phyloP scores from a whole-genome alignment of 2,113 vertebrate genomes.

The Muntiacus muntjak region DNA sequence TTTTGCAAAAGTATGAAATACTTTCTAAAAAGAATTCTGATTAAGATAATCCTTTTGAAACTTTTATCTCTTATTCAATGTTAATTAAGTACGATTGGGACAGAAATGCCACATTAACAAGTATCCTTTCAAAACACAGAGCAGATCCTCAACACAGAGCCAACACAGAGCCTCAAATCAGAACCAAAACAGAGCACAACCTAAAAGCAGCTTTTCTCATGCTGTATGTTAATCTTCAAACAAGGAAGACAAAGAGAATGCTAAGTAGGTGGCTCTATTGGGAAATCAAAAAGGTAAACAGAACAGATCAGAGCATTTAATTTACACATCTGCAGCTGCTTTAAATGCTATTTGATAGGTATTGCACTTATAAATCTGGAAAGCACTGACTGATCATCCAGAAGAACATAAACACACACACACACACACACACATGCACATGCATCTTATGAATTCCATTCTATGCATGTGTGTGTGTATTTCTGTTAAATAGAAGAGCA shows the following conservation, averaged over 20 bases:
- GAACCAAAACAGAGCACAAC: background rate
- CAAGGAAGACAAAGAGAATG: background rate
- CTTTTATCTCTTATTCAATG: background rate
- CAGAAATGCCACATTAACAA: background rate
- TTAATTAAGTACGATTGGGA: background rate
- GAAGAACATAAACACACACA: background rate
- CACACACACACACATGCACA: background rate
- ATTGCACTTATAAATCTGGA: slow-evolving; percentile 9
- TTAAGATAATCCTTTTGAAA: background rate
- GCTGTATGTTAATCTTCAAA: background rate
- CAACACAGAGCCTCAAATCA: too few species aligned
- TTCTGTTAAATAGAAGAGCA: background rate
- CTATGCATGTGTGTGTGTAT: background rate
- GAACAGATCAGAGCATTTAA: slow-evolving; percentile 28
- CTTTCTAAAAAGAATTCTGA: background rate
- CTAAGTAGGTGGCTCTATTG: background rate
- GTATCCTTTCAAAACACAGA: background rate
- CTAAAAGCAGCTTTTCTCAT: background rate
- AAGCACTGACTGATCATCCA: background rate
- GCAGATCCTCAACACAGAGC: background rate
- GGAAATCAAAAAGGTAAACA: slow-evolving; percentile 32
- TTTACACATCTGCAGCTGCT: background rate
- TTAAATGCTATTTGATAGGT: slow-evolving; percentile 19
- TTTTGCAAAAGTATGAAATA: background rate
- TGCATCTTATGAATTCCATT: background rate